Conservation (phyloP, 1,140 invertebrate genomes). For the Anthonomus grandis region DNA sequence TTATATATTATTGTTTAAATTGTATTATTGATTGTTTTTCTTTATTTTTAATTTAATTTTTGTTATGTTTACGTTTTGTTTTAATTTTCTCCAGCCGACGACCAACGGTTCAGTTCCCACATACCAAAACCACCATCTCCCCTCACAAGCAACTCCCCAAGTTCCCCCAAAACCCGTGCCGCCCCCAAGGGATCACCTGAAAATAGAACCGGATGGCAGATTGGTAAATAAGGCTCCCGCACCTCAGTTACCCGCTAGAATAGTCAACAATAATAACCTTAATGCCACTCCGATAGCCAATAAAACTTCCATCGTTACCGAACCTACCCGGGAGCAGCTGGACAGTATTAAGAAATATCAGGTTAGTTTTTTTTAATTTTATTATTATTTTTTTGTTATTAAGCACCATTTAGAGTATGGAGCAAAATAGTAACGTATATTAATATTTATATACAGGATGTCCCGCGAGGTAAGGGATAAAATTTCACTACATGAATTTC, state of each 20-base stretch:
- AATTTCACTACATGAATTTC: too few species aligned
- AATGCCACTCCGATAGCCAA: constrained; percentile 42
- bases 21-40: too few species aligned
- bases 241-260: constrained; percentile 66
- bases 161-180: constrained; percentile 62
- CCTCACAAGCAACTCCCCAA: constrained; percentile 24
- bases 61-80: constrained; percentile 3
- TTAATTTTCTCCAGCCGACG: constrained; percentile 49
- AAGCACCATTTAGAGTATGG: too few species aligned
- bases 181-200: constrained; percentile 69
- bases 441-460: too few species aligned
- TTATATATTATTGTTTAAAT: too few species aligned
- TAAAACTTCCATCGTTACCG: constrained; percentile 48
- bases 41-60: neutral
- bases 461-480: too few species aligned
- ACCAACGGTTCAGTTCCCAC: constrained; percentile 50
- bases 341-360: constrained; percentile 88
- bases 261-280: constrained; percentile 51
- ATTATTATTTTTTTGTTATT: constrained; percentile 12
- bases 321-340: constrained; percentile 79
- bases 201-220: constrained; percentile 60
- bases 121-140: constrained; percentile 20
- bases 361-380: constrained; percentile 51
- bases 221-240: constrained; percentile 63
- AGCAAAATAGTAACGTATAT: too few species aligned